phyloP scores from a whole-genome alignment of 2,797 vertebrate genomes.

The Vipera ursinii region DNA sequence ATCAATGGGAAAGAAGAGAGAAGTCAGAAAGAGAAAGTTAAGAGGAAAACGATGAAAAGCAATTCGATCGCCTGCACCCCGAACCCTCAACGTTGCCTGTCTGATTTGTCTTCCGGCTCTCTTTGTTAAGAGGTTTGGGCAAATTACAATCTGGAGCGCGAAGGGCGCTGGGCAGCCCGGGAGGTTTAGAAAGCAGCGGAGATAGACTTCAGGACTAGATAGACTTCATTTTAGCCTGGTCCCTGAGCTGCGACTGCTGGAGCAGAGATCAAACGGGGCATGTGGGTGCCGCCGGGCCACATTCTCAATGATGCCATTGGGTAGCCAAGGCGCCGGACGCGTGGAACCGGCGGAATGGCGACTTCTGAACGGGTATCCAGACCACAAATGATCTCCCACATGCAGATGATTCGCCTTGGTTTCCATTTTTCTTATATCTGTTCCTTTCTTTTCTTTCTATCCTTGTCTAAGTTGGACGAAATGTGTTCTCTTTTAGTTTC shows the following conservation, averaged over 20 bases:
- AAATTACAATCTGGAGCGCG: background rate
- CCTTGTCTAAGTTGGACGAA: slow-evolving; percentile 13
- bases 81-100: background rate
- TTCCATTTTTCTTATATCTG: background rate
- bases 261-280: background rate
- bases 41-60: background rate
- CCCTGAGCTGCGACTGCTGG: background rate
- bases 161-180: background rate
- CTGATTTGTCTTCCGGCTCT: background rate
- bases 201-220: background rate
- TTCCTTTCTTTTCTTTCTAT: background rate
- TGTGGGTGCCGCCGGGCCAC: background rate
- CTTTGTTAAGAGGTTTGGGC: background rate
- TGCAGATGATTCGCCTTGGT: background rate
- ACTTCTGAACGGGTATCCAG: background rate
- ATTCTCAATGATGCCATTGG: no score
- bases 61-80: background rate
- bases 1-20: background rate
- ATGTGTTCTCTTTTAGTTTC: background rate
- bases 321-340: no score
- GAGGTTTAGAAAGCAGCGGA: background rate
- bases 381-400: background rate
- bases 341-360: background rate
- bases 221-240: background rate
- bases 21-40: background rate